These are phyloP conservation scores for Cryptosula pallasiana DNA, from an alignment of 2,888 invertebrate species.

Conservation along the genomic window DNA sequence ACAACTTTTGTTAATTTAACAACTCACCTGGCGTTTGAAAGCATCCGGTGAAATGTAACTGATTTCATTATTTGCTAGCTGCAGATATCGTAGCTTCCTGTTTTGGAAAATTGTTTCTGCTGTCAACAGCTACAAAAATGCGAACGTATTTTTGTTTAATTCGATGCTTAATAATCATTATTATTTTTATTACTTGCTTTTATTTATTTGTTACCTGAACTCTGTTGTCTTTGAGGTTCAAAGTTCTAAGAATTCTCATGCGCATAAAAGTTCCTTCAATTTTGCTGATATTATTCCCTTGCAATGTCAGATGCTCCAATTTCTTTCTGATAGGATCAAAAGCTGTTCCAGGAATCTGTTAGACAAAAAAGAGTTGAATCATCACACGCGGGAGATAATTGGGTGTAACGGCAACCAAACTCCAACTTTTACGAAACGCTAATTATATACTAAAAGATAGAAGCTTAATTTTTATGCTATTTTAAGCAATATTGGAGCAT, in stretches of 20 bases:
- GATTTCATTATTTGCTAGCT: constrained; percentile 10
- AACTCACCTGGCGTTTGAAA: constrained; percentile 5
- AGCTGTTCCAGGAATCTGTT: neutral
- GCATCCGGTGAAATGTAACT: neutral
- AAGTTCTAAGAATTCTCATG: constrained; percentile 14
- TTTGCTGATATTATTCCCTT: neutral
- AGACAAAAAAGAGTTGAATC: neutral
- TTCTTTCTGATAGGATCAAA: constrained; percentile 21
- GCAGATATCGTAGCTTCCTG: constrained; percentile 16
- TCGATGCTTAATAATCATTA: no score
- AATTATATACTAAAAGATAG: no score
- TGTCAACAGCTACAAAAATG: neutral
- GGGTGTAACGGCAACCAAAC: no score
- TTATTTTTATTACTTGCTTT: neutral
- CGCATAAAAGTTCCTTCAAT: neutral
- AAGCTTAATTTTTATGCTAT: no score
- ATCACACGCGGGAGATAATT: no score
- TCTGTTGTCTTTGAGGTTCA: constrained; percentile 11
- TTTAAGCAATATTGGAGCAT: no score
- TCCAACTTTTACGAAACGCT: no score
- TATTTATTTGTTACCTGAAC: neutral
- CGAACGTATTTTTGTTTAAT: no score
- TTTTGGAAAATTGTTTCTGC: constrained; percentile 19
- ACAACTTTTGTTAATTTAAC: no score
- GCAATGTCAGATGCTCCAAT: constrained; percentile 17